Evolutionary conservation across 2,888 invertebrate genomes (phyloP).

Genomic region (Mimachlamys varia): DNA sequence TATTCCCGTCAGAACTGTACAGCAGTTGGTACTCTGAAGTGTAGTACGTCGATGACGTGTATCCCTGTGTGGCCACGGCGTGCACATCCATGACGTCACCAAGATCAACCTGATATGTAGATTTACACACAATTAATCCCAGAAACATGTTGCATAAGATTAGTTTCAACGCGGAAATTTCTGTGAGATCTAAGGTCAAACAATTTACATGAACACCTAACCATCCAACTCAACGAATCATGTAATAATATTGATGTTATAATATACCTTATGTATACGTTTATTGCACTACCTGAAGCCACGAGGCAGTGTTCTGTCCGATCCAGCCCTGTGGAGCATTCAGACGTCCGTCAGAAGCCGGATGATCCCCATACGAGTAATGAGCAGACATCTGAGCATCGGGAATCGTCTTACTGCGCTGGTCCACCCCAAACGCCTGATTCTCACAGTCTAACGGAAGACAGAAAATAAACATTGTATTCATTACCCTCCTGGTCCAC

Average conservation of each 20-base stretch:
- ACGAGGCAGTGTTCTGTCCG: slow-evolving; percentile 54
- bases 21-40: slow-evolving; percentile 51
- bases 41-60: slow-evolving; percentile 52
- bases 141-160: no score
- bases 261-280: no score
- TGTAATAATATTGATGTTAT: no score
- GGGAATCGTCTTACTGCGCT: slow-evolving; percentile 52
- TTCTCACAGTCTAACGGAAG: slow-evolving; percentile 56
- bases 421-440: slow-evolving; percentile 57
- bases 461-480: not conserved
- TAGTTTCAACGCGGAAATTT: no score
- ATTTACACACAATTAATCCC: no score
- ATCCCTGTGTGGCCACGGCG: slow-evolving; percentile 59
- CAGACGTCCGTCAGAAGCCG: slow-evolving; percentile 59
- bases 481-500: not conserved
- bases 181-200: no score
- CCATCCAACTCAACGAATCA: no score
- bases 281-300: slow-evolving; percentile 58
- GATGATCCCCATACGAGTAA: slow-evolving; percentile 55
- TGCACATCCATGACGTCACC: slow-evolving; percentile 53
- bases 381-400: slow-evolving; percentile 64
- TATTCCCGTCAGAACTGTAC: slow-evolving; percentile 60
- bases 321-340: slow-evolving; percentile 60
- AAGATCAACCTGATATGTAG: slow-evolving; percentile 53
- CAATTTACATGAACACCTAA: no score